Evolutionary conservation across 2,797 vertebrate species (phyloP).

Genomic region (Thamnophis elegans): DNA sequence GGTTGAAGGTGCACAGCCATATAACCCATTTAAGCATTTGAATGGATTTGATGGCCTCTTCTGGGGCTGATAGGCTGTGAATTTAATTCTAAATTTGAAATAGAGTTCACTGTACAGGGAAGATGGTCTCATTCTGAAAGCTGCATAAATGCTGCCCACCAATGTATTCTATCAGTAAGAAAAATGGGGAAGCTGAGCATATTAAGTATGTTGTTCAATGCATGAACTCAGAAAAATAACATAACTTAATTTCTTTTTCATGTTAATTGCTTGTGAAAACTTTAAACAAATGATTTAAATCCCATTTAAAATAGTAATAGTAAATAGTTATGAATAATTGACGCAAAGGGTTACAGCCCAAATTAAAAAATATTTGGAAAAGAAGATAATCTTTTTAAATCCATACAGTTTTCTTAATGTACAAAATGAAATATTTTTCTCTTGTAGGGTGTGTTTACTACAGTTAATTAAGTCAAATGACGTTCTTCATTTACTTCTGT

Average conservation of each 20-base stretch:
- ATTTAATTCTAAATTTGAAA: not conserved
- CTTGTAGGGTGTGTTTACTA: not conserved
- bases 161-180: not conserved
- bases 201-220: not conserved
- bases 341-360: not conserved
- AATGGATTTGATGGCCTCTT: not conserved
- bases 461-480: not conserved
- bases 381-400: not conserved
- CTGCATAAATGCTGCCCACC: not conserved
- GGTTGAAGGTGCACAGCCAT: not conserved
- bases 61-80: not conserved
- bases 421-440: not conserved
- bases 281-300: not conserved
- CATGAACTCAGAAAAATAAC: not conserved
- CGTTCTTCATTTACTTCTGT: not conserved
- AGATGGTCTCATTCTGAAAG: not conserved
- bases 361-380: not conserved
- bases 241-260: not conserved
- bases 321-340: not conserved
- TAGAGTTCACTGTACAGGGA: not conserved
- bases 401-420: not conserved
- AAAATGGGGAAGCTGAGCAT: rapidly evolving
- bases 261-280: not conserved
- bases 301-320: not conserved
- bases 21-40: not conserved